phyloP scores from a whole-genome alignment of 2,113 vertebrate species.

The Lonchura striata region DNA sequence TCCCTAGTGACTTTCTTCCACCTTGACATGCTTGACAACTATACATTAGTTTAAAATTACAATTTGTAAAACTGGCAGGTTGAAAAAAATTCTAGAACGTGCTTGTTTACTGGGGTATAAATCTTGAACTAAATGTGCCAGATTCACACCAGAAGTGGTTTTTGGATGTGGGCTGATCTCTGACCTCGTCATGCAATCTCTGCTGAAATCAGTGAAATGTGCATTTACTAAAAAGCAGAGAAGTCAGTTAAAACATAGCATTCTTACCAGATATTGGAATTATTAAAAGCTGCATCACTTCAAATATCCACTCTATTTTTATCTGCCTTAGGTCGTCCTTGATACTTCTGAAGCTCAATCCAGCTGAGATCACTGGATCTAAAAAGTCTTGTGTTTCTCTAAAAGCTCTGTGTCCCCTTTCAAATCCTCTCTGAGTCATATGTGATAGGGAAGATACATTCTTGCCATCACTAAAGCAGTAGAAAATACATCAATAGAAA shows the following conservation, averaged over 20 bases:
- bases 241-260: not conserved
- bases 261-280: not conserved
- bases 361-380: not conserved
- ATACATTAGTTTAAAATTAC: conserved; percentile 9
- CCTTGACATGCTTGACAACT: conserved; percentile 10
- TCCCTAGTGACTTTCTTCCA: conserved; percentile 13
- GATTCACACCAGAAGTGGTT: not conserved
- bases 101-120: not conserved
- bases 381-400: not conserved
- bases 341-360: not conserved
- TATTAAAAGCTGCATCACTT: not conserved
- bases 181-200: not conserved
- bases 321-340: not conserved
- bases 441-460: not conserved
- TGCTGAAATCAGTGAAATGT: not conserved
- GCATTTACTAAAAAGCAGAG: not conserved
- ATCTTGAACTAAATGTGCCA: not conserved
- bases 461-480: not conserved
- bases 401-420: not conserved
- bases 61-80: conserved; percentile 9
- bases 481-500: not conserved
- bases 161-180: not conserved
- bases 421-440: not conserved
- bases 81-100: not conserved
- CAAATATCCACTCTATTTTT: not conserved